Base-by-base conservation (phyloP, 2,113 vertebrate species). In the Cricetomys ansorgei region DNA sequence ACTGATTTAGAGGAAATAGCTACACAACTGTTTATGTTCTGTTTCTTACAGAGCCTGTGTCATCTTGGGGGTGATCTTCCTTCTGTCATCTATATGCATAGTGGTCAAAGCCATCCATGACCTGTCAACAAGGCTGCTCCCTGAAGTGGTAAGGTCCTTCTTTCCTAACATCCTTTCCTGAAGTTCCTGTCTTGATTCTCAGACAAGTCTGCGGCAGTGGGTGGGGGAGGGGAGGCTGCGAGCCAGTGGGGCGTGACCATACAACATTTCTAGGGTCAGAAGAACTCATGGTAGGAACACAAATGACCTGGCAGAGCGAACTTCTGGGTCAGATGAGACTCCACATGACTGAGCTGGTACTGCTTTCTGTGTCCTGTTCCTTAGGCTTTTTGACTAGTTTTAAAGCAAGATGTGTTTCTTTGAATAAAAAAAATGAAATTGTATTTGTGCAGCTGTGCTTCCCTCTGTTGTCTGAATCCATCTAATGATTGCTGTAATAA, bases 101-200 rank as follows among this genome's bases (percentile, higher is more conserved):
- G 98, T 99, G 98, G 99, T 99, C 97, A 99, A 99, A 98, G 99
- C 99, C 94, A 99, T 99, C 98, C 99, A 99, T 67, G 99, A 99
- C 97, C 99, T 99, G 96, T 99, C 99, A 1, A 99, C 98, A 57
- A 99, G 97, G 98, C 98, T 99, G 97, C 99, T 99, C 83, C 99
- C 99, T 83, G 99, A 99, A 99, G 99, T 99, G 99, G 99, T 99
- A 99, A 99, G 99, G 96, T 91, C 69, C 96, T 95, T 97, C 40
- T 95, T 79, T 43, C 87, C 79, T 93, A 21, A 65, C 76, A 48
- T 11, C 59, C 89, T 73, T 89, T 65, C 34, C 43, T 31, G 31
- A 3, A 43, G 27, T 9, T 89, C 37, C 34, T 29, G 3, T 43
- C 12, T 45, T 69, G 65, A 76, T 76, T 73, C 69, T 62, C 12